A percentile compares a stretch with the other conserved stretches of the same genome.
These are phyloP conservation scores for Marasmarcha lunaedactyla DNA, from an alignment of 2,888 invertebrate species.

Conservation along the genomic window DNA sequence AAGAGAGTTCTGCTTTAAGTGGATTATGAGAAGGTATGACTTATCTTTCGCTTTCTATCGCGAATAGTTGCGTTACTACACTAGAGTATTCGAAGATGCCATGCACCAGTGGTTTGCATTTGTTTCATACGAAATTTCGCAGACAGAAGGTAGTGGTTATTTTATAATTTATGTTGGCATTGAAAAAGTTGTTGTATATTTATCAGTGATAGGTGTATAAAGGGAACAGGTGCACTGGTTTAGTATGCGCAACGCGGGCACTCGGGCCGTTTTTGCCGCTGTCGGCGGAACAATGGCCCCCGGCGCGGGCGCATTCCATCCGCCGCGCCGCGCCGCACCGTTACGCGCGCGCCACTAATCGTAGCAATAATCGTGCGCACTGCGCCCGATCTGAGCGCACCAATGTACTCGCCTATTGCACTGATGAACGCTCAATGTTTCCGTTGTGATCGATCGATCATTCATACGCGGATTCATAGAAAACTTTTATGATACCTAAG, in stretches of 20 bases:
- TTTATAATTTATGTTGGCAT: no score
- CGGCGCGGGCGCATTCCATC: slow-evolving; percentile 43
- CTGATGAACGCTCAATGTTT: neutral
- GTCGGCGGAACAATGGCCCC: slow-evolving; percentile 46
- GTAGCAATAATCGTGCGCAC: slow-evolving; percentile 28
- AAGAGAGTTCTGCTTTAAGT: no score
- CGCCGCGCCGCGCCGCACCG: slow-evolving; percentile 53
- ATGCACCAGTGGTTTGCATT: no score
- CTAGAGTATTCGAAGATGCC: no score
- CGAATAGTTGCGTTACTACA: neutral
- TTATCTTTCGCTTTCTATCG: neutral
- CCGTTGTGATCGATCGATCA: neutral
- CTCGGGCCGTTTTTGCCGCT: slow-evolving; percentile 43
- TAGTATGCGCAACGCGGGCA: slow-evolving; percentile 38
- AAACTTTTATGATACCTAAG: no score
- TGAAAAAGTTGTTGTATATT: no score
- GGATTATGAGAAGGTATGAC: no score
- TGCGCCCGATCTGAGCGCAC: slow-evolving; percentile 15
- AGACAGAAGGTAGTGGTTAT: no score
- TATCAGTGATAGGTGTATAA: neutral
- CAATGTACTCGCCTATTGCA: slow-evolving; percentile 8
- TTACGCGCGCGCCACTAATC: slow-evolving; percentile 44
- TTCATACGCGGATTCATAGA: slow-evolving; percentile 5
- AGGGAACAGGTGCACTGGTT: slow-evolving; percentile 33
- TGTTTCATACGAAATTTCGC: no score